Conservation (phyloP, 2,797 vertebrate genomes). For the Pseudochaenichthys georgianus region DNA sequence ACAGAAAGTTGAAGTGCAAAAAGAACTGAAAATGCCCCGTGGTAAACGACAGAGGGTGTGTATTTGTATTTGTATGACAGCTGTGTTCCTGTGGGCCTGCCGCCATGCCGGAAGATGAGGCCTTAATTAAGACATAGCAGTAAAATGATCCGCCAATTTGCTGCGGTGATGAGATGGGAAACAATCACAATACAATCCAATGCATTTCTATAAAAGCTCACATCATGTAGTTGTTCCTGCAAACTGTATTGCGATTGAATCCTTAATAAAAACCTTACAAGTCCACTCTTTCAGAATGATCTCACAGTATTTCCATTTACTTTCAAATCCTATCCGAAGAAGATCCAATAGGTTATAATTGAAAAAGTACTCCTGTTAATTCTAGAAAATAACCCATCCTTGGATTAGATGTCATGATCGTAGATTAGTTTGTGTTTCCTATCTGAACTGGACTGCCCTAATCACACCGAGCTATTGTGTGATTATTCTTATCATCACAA, state of each 20-base stretch:
- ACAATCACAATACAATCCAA: background rate
- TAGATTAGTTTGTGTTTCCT: background rate
- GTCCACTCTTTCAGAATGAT: background rate
- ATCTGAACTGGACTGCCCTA: slow-evolving; percentile 1
- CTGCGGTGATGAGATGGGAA: slow-evolving; percentile 1
- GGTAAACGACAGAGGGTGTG: too few relatives aligned
- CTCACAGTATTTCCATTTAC: rapidly evolving
- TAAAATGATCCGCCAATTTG: slow-evolving; percentile 15
- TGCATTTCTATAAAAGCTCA: background rate
- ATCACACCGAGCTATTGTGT: slow-evolving; percentile 15
- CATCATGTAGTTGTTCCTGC: background rate
- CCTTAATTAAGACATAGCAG: slow-evolving; percentile 13
- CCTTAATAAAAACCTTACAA: background rate
- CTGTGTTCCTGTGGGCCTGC: too few relatives aligned
- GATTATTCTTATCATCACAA: slow-evolving; percentile 40
- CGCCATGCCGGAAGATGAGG: background rate
- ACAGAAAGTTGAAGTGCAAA: background rate
- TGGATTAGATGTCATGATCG: background rate
- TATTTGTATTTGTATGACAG: too few relatives aligned
- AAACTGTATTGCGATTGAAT: background rate
- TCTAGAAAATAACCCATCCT: background rate
- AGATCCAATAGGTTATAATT: background rate
- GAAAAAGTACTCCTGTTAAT: background rate
- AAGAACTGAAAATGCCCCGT: too few relatives aligned
- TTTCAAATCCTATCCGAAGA: background rate